Base-by-base conservation (phyloP, 2,797 vertebrate species). In the Synaphobranchus kaupii region DNA sequence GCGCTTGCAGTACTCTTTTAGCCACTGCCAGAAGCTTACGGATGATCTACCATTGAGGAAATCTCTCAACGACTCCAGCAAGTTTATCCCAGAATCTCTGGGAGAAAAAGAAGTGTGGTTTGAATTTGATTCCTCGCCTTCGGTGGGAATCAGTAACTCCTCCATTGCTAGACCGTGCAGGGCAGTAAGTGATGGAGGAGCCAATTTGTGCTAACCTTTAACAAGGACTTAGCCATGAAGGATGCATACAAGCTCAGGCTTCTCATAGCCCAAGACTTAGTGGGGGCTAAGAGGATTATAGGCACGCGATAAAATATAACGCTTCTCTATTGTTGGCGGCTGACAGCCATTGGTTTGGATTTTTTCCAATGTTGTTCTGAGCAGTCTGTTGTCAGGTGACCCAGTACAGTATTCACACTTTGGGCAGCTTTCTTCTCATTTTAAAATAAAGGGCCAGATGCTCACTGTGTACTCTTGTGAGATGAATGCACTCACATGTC, bases 141-240 rank as follows among this genome's bases (percentile, higher is more conserved):
- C 91, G 28, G 89, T 87, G 3, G 93, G 93, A 85, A 96, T 87
- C 85, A 96, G 93, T 60, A 95, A 94, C 84, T 96, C 95, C 54
- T 96, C 95, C 96, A 96, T 96, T 86, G 78, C 56, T 9, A 80
- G 39, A 28, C 15, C 28, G 34, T 28, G 0, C 52, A 91, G 91
- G n/a, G 88, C 90, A 91, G 84, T 5, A 63, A 86, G 90, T 89
- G 92, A 91, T 28, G 86, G 56, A 20, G 88, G 85, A 68, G 83
- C 90, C 44, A 86, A 84, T 88, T 83, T 63, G 25, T 83, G 85
- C 80, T 71, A 63, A 88, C 87, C 91, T 91, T 87, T 89, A 84
- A 86, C 0, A 34, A 88, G 44, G 92, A 94, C 95, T 95, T 95
- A 90, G 85, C 80, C 86, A 88, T 90, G 92, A 87, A 66, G 84